Evolutionary conservation across 2,888 invertebrate genomes (phyloP).

Genomic region (Drosophila quinaria): DNA sequence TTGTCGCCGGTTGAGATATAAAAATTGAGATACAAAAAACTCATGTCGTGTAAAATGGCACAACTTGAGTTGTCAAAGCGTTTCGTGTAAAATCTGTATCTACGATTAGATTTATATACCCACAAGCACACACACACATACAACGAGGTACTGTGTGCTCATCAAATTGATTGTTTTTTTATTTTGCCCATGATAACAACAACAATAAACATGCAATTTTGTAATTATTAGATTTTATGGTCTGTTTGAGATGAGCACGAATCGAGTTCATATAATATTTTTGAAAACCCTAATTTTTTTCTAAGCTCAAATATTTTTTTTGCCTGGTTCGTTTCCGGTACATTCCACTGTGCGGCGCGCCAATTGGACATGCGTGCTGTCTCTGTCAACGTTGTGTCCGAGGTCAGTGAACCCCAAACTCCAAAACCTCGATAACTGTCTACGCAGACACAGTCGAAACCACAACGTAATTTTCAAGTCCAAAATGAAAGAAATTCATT

Average conservation of each 20-base stretch:
- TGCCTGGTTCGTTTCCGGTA: constrained; percentile 16
- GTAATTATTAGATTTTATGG: constrained; percentile 74
- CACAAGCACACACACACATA: neutral
- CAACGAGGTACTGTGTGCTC: neutral
- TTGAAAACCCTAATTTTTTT: constrained; percentile 3
- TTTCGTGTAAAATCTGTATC: constrained; percentile 64
- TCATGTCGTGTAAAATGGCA: neutral
- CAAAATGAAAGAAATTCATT: constrained; percentile 25
- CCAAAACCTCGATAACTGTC: constrained; percentile 16
- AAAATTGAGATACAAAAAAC: constrained; percentile 5
- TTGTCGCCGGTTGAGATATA: constrained; percentile 7
- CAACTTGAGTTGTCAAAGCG: constrained; percentile 35
- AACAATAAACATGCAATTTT: constrained; percentile 72
- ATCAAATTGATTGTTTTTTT: constrained; percentile 60
- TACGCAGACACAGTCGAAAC: constrained; percentile 8
- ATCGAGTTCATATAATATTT: constrained; percentile 2
- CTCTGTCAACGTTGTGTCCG: constrained; percentile 42
- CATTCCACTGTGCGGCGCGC: constrained; percentile 19
- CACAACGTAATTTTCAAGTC: constrained; percentile 6
- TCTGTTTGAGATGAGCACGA: constrained; percentile 63
- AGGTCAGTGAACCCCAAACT: constrained; percentile 65
- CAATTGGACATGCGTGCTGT: constrained; percentile 21
- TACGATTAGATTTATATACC: constrained; percentile 49
- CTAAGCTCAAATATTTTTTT: neutral
- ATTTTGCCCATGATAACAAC: constrained; percentile 59